Conservation (phyloP, 1,140 invertebrate genomes). For the Zaprionus capensis region DNA sequence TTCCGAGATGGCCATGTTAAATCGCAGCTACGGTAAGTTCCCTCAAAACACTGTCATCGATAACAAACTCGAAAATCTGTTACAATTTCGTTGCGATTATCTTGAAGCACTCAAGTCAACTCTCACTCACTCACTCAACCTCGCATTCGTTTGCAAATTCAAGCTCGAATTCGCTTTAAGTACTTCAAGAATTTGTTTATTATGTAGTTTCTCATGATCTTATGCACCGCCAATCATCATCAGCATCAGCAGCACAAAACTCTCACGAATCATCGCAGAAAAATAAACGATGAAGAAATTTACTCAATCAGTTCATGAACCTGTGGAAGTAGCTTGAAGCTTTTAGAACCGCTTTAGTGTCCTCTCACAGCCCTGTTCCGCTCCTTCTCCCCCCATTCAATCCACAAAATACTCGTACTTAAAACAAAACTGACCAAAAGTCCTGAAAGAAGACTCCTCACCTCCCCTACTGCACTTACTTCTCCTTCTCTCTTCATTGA, state of each 20-base stretch:
- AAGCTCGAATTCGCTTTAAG: conserved; percentile 32
- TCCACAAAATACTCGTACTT: conserved; percentile 18
- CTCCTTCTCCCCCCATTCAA: background rate
- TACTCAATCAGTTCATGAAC: background rate
- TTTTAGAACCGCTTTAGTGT: background rate
- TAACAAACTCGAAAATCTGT: background rate
- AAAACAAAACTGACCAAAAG: conserved; percentile 27
- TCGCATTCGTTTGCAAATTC: conserved; percentile 47
- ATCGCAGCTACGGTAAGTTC: conserved; percentile 78
- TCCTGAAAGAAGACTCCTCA: conserved; percentile 11
- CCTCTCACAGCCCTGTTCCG: background rate
- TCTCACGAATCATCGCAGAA: background rate
- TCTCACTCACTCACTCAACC: conserved; percentile 55
- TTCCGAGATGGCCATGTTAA: conserved; percentile 84
- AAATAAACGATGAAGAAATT: background rate
- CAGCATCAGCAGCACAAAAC: conserved; percentile 54
- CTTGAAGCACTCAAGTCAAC: conserved; percentile 5
- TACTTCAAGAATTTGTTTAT: conserved; percentile 4
- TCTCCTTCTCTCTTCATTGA: background rate
- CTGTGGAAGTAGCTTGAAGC: background rate
- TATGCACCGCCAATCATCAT: conserved; percentile 76
- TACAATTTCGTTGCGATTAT: conserved; percentile 11
- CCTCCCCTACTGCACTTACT: background rate
- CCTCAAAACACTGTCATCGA: background rate
- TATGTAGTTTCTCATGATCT: conserved; percentile 43